phyloP scores from a whole-genome alignment of 92 coral and sea anemone species.

The Epizoanthus fatuus region DNA sequence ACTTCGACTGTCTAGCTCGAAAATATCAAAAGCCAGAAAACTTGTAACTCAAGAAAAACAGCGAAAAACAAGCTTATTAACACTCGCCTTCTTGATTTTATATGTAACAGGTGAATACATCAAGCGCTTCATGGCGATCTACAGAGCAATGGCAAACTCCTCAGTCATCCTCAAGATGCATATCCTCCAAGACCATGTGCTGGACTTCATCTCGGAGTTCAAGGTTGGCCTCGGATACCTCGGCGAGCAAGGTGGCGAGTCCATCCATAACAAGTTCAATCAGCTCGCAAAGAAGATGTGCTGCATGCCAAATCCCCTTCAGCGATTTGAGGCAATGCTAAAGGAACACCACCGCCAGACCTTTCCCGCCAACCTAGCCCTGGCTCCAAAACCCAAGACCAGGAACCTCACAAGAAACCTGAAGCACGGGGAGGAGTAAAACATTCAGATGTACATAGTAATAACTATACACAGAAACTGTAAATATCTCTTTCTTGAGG shows the following conservation, averaged over 20 bases:
- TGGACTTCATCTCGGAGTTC: conserved; percentile 15
- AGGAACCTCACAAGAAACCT: neutral
- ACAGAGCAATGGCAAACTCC: conserved; percentile 34
- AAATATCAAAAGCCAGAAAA: too few species aligned
- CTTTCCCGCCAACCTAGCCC: conserved; percentile 20
- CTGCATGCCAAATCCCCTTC: conserved; percentile 22
- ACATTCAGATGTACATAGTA: neutral
- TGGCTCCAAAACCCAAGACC: conserved; percentile 19
- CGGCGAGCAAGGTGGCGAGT: conserved; percentile 40
- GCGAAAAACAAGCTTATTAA: neutral
- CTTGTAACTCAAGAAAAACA: neutral
- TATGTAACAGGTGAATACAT: conserved; percentile 27
- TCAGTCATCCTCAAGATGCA: conserved; percentile 54
- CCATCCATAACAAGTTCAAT: conserved; percentile 35
- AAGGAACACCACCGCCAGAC: conserved; percentile 43
- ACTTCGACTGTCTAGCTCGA: too few species aligned
- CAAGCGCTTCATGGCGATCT: conserved; percentile 35
- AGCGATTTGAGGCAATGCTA: conserved; percentile 33
- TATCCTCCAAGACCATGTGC: conserved; percentile 31
- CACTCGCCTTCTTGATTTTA: neutral
- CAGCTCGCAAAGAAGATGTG: conserved; percentile 21
- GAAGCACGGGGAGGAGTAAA: neutral
- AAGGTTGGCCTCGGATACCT: conserved; percentile 48
- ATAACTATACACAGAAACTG: neutral
- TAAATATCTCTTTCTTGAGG: neutral